phyloP scores from a whole-genome alignment of 1,140 invertebrate genomes.

The Oryctes rhinoceros region DNA sequence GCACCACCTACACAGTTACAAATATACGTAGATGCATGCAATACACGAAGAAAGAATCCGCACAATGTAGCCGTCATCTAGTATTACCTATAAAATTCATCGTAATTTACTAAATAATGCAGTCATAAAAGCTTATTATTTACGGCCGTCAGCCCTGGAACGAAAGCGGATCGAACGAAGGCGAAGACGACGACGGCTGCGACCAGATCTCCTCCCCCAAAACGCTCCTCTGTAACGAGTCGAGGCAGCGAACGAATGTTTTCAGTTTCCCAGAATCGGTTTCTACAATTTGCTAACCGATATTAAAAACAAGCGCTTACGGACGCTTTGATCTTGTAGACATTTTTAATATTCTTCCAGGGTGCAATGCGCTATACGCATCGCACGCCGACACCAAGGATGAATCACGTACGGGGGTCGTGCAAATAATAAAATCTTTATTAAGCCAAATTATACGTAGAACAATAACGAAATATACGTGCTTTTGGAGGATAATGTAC shows the following conservation, averaged over 20 bases:
- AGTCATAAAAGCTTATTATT: slow-evolving; percentile 45
- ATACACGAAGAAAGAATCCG: not conserved
- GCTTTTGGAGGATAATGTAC: no score
- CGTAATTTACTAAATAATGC: slow-evolving; percentile 44
- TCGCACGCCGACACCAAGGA: not conserved
- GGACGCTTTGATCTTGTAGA: slow-evolving; percentile 45
- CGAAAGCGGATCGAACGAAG: not conserved
- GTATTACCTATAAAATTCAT: slow-evolving; percentile 36
- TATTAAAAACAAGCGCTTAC: slow-evolving; percentile 46
- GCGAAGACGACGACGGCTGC: not conserved
- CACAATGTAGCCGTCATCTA: not conserved
- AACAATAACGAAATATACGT: not conserved
- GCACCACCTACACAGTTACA: no score
- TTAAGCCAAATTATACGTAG: not conserved
- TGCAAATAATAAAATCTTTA: not conserved
- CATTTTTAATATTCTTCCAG: slow-evolving; percentile 46
- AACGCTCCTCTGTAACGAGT: not conserved
- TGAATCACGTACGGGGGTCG: not conserved
- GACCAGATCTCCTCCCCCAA: not conserved
- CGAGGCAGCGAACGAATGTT: slow-evolving; percentile 34
- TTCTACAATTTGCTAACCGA: slow-evolving; percentile 47
- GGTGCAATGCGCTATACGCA: slow-evolving; percentile 44
- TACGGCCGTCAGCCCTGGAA: slow-evolving; percentile 42
- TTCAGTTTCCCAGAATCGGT: slow-evolving; percentile 44
- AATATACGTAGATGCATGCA: no score